Evolutionary conservation across 2,888 invertebrate genomes (phyloP), one percentile per base, ranked within the genome.

Genomic region (Silvanus unidentatus): DNA sequence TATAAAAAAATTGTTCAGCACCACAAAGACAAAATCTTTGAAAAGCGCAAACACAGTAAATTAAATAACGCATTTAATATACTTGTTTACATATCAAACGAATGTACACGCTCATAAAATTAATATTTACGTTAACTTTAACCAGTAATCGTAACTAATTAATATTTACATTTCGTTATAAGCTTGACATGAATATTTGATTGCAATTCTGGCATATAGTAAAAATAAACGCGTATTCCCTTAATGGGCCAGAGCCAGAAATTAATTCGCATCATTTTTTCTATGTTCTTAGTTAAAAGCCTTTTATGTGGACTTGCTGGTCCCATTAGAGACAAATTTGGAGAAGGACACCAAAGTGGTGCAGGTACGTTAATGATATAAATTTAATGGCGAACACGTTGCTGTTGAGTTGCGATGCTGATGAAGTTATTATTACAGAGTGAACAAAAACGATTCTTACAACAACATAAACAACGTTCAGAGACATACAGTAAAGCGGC

Each of bases 301-400:
- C 16, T 93, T 94, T 73, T 93, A 94, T 75, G 92, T 93, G 51
- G 94, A 94, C 76, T 79, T 94, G 53, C 77, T 94, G 62, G 90
- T 92, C 57, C 94, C 94, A 59, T 77, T 94, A 73, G 94, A 94
- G 77, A 90, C 90, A 51, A 93, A 93, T 76, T 77, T 93, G 67
- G 93, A 93, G 73, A 92, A 92, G 72, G 93, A 93, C 73, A 91
- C 91, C 50, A 92, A 92, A 81, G 91, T 93, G 62, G 86, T 89
- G 52, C 88, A 88, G 82, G 88, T 88, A 75, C n/a, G n/a, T 32
- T n/a, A 5, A 32, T n/a, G 4, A 32, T 4, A 32, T 12, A 32
- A 4, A 12, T 32, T 5, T 32, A n/a, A 9, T 12, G 10, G 10
- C n/a, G 13, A 32, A n/a, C n/a, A n/a, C n/a, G n/a, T n/a, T 32